A percentile compares a stretch with the other conserved stretches of the same genome.
These are phyloP conservation scores for Gobius niger DNA, from an alignment of 2,113 vertebrate species.

Conservation along the genomic window DNA sequence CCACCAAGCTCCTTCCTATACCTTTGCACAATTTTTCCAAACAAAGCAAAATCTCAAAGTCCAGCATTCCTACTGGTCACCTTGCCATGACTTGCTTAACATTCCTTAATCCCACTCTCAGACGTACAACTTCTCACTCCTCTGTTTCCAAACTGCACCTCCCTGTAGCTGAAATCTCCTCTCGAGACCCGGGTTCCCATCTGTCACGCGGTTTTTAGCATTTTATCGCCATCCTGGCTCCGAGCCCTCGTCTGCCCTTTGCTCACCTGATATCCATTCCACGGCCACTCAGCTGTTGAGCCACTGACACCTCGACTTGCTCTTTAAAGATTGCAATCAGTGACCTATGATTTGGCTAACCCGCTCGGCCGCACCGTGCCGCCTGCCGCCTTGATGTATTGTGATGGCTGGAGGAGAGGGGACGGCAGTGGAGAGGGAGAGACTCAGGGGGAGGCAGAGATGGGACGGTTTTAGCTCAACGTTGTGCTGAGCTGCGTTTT, in stretches of 20 bases:
- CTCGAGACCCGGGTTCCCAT: conserved; percentile 6
- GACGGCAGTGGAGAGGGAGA: conserved; percentile 42
- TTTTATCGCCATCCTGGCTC: conserved; percentile 30
- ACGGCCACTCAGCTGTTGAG: conserved; percentile 59
- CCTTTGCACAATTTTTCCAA: too few relatives aligned
- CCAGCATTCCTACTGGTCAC: too few relatives aligned
- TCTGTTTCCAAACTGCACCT: background rate
- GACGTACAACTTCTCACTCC: background rate
- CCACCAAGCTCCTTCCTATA: too few relatives aligned
- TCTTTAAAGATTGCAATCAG: conserved; percentile 72
- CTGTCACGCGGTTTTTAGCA: conserved; percentile 25
- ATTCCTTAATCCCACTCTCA: background rate
- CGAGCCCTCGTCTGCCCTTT: conserved; percentile 29
- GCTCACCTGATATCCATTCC: conserved; percentile 60
- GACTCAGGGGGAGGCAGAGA: conserved; percentile 21
- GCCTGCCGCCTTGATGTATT: conserved; percentile 55
- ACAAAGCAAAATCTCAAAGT: too few relatives aligned
- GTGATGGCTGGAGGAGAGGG: conserved; percentile 31
- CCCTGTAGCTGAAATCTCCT: conserved; percentile 10
- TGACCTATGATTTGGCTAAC: conserved; percentile 73
- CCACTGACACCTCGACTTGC: conserved; percentile 65
- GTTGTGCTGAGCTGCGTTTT: conserved; percentile 41
- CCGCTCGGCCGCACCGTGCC: conserved; percentile 45
- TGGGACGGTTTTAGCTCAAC: conserved; percentile 34
- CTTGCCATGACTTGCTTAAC: too few relatives aligned